Evolutionary conservation across 2,113 vertebrate genomes (phyloP).

Genomic region (Taurulus bubalis): DNA sequence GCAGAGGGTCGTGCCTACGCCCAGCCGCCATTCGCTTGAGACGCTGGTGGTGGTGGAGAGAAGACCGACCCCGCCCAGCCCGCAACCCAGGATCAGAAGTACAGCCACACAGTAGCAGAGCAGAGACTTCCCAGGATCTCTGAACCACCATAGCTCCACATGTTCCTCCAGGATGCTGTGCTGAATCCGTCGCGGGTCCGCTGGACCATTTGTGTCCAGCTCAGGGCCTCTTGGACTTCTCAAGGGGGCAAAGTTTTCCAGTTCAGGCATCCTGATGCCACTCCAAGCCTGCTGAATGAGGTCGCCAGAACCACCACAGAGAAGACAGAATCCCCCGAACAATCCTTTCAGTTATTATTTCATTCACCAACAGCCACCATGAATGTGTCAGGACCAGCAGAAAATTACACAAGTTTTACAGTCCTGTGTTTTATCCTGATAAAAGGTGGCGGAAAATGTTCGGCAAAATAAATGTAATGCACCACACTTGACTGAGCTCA

Average conservation of each 20-base stretch:
- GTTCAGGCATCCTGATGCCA: slow-evolving; percentile 84
- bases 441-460: neutral
- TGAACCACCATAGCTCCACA: slow-evolving; percentile 98
- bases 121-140: slow-evolving; percentile 91
- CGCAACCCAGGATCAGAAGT: slow-evolving; percentile 90
- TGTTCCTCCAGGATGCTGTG: slow-evolving; percentile 93
- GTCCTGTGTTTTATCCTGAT: neutral
- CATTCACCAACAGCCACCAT: neutral
- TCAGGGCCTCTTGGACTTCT: slow-evolving; percentile 62
- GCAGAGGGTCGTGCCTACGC: slow-evolving; percentile 90
- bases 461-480: neutral
- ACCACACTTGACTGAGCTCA: neutral
- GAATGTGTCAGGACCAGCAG: neutral
- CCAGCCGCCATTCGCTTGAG: slow-evolving; percentile 95
- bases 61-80: slow-evolving; percentile 91
- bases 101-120: slow-evolving; percentile 92
- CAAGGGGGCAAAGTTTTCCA: slow-evolving; percentile 82
- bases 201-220: slow-evolving; percentile 51
- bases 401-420: neutral
- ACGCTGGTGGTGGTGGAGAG: slow-evolving; percentile 95
- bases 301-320: slow-evolving; percentile 43
- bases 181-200: slow-evolving; percentile 82
- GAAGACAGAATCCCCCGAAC: slow-evolving; percentile 17
- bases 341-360: slow-evolving; percentile 5
- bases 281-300: slow-evolving; percentile 48